These are phyloP conservation scores for Solenodon paradoxus DNA, from an alignment of 2,113 vertebrate species.

Conservation along the genomic window DNA sequence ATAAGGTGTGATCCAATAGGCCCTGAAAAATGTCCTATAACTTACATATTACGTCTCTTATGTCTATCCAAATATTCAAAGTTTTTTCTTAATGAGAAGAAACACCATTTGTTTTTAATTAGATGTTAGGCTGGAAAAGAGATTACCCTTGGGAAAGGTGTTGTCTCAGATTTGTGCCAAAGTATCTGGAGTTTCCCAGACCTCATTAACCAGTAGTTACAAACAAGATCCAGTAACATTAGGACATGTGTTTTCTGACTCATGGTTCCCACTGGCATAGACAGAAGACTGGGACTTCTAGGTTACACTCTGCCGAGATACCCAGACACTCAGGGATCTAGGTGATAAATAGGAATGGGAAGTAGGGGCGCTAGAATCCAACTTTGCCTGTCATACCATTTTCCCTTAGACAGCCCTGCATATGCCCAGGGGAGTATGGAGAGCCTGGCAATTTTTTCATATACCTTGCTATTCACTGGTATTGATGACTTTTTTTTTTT, in stretches of 20 bases:
- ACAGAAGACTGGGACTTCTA: neutral
- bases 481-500: conserved; percentile 9
- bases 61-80: neutral
- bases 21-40: neutral
- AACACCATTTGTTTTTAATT: neutral
- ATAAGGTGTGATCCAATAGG: neutral
- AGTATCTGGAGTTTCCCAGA: neutral
- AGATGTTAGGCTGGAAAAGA: neutral
- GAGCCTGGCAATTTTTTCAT: neutral
- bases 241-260: neutral
- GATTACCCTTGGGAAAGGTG: neutral
- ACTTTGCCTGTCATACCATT: neutral
- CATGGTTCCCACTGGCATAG: neutral
- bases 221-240: neutral
- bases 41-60: neutral
- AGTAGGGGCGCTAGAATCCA: neutral
- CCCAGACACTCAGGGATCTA: neutral
- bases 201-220: neutral
- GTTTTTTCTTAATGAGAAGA: conserved; percentile 8
- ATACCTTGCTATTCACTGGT: neutral
- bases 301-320: neutral
- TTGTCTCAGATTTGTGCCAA: neutral
- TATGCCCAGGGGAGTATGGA: neutral
- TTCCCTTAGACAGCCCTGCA: neutral
- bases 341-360: neutral